Conservation (phyloP, 2,113 vertebrate species). For the Dascyllus trimaculatus region DNA sequence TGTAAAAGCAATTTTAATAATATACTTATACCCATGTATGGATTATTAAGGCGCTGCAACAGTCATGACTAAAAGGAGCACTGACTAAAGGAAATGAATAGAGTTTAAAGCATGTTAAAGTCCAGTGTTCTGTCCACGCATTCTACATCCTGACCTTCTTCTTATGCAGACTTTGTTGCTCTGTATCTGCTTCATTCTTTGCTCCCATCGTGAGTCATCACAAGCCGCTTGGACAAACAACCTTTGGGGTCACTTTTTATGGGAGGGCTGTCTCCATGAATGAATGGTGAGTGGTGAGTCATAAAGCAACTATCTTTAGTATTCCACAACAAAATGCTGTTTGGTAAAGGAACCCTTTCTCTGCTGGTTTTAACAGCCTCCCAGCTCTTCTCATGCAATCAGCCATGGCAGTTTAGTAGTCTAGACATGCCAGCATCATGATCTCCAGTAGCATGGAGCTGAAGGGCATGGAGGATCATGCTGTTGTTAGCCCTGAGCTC, state of each 20-base stretch:
- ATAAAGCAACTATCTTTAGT: background rate
- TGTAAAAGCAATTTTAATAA: too few species aligned
- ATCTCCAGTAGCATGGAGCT: background rate
- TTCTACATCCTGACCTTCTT: background rate
- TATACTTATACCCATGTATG: too few species aligned
- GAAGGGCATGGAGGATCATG: background rate
- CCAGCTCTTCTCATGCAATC: background rate
- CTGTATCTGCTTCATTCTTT: background rate
- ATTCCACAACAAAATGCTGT: background rate
- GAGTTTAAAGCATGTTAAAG: background rate
- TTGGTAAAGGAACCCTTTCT: background rate
- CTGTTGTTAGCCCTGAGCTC: background rate
- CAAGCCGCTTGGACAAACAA: background rate
- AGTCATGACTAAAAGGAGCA: too few species aligned
- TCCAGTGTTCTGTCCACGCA: background rate
- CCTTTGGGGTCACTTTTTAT: background rate
- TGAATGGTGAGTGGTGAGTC: conserved; percentile 10
- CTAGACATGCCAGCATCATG: background rate
- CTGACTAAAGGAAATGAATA: background rate
- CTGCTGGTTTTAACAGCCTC: background rate
- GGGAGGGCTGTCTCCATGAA: background rate
- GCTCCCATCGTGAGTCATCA: background rate
- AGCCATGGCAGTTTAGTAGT: background rate
- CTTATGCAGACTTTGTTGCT: background rate
- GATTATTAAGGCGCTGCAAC: too few species aligned